These are phyloP conservation scores for Isichthys henryi DNA, from an alignment of 2,113 vertebrate species.

Conservation along the genomic window DNA sequence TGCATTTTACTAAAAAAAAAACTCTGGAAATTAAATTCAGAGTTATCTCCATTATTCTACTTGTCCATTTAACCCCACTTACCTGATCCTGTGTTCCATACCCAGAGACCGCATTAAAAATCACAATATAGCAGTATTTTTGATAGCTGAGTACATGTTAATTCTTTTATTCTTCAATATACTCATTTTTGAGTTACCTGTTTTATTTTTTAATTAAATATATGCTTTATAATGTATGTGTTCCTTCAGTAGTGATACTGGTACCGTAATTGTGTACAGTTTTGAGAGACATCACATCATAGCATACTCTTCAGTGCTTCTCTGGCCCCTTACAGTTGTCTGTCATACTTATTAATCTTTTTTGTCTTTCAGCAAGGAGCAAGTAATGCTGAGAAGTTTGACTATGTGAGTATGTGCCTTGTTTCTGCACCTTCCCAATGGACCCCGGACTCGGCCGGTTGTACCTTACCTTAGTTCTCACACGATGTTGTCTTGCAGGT, in stretches of 20 bases:
- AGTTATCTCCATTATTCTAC: background rate
- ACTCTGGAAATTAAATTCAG: background rate
- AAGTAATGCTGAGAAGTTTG: slow-evolving; percentile 95
- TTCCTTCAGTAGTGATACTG: slow-evolving; percentile 2
- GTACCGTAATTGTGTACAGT: background rate
- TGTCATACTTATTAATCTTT: slow-evolving; percentile 38
- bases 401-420: slow-evolving; percentile 78
- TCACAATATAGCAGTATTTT: background rate
- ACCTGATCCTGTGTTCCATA: background rate
- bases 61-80: background rate
- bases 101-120: background rate
- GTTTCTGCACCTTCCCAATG: background rate
- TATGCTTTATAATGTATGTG: background rate
- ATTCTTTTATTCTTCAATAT: background rate
- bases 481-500: slow-evolving; percentile 60
- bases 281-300: background rate
- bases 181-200: background rate
- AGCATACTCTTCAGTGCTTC: background rate
- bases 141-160: background rate
- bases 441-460: background rate
- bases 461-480: background rate
- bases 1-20: background rate
- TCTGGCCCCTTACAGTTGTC: background rate
- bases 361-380: slow-evolving; percentile 85
- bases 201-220: background rate